These are phyloP conservation scores for Castor canadensis DNA, from an alignment of 2,113 vertebrate genomes.

Conservation along the genomic window DNA sequence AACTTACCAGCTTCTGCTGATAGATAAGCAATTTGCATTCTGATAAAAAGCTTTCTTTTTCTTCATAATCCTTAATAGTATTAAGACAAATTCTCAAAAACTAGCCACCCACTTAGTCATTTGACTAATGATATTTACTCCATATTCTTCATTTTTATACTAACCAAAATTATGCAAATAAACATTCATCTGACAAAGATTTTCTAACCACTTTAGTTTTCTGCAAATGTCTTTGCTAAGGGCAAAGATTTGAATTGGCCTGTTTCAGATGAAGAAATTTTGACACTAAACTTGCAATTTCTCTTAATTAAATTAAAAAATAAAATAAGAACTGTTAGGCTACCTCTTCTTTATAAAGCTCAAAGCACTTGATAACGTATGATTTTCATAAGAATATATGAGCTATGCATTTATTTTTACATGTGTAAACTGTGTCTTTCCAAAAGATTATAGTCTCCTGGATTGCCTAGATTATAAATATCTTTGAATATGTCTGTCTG, in stretches of 20 bases:
- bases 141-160: background rate
- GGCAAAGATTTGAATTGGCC: background rate
- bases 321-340: background rate
- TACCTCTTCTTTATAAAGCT: background rate
- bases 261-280: background rate
- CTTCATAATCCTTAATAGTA: background rate
- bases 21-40: too few relatives aligned
- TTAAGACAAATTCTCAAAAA: conserved; percentile 15
- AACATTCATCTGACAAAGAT: background rate
- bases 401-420: background rate
- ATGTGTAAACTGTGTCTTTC: background rate
- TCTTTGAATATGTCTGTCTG: background rate
- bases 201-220: background rate
- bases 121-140: background rate
- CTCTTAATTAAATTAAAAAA: background rate
- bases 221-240: background rate
- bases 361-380: background rate
- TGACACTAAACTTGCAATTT: background rate
- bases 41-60: background rate
- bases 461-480: background rate
- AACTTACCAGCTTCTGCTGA: background rate
- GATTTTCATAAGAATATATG: background rate
- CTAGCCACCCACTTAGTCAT: background rate
- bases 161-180: background rate
- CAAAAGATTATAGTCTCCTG: background rate